Evolutionary conservation across 2,113 vertebrate genomes (phyloP), one percentile per base, ranked within the genome.

Genomic region (Ailuropoda melanoleuca): DNA sequence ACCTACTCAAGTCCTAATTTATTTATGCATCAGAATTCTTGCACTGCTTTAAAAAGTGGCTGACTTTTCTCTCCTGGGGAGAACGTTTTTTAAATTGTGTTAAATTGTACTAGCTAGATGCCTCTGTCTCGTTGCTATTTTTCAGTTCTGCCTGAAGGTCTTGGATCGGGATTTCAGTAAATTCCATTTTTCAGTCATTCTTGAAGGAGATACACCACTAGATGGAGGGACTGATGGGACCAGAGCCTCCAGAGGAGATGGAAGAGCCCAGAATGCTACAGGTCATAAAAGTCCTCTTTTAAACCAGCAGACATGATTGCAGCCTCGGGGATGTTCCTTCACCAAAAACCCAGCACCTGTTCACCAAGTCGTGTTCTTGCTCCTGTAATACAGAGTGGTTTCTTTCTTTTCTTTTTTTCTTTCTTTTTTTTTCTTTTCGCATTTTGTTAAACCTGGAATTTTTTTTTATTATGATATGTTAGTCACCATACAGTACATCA

Each of bases 11-110:
- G 9, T 98, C 97, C 97, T 62, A 97, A 98, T 98, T 98, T 98
- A 98, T 95, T 98, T 98, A 98, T 95, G 98, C 62, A 95, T 93
- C 96, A 97, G 58, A 98, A 94, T 97, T 93, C 96, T 86, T 97
- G 78, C 90, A 90, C 80, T 96, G 80, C 93, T 83, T 97, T 97
- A 53, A 53, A 84, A 56, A 14, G 10, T 55, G 18, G 64, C 24
- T 43, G 58, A 34, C 23, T 62, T 88, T 90, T 96, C 68, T 95
- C 77, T 90, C 66, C 31, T 62, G 70, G 14, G n/a, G 55, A 82
- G 23, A 29, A 74, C n/a, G 31, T 24, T 31, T 83, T 93, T 93
- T 17, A 13, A 66, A 77, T 84, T 66, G 21, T 12, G 3, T 72
- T 93, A 58, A 66, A 75, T 29, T 37, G 18, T 58, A 19, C 80